These are phyloP conservation scores for Rhinogobius similis DNA, from an alignment of 2,113 vertebrate species.

Conservation along the genomic window DNA sequence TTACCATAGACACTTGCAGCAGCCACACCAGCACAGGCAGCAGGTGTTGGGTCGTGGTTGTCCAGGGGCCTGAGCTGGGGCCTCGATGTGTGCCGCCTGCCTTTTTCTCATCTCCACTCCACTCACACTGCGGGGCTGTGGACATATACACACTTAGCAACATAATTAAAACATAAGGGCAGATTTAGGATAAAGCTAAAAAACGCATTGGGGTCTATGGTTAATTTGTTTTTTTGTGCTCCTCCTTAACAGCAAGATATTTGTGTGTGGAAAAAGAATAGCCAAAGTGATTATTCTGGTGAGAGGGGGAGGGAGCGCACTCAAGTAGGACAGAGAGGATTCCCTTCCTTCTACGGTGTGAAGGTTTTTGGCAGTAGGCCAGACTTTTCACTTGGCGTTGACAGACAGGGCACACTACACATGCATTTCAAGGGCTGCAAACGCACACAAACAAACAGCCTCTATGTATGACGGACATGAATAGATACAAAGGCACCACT, in stretches of 20 bases:
- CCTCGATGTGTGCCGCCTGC: constrained; percentile 82
- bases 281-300: not conserved
- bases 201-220: not conserved
- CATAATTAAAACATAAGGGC: too few species aligned
- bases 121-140: constrained; percentile 76
- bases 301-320: constrained; percentile 7
- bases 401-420: constrained; percentile 33
- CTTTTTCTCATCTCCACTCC: constrained; percentile 84
- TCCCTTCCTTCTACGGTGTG: constrained; percentile 48
- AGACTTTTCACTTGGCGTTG: constrained; percentile 41
- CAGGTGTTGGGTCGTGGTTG: constrained; percentile 80
- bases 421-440: constrained; percentile 22
- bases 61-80: constrained; percentile 76
- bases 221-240: not conserved
- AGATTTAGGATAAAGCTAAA: too few species aligned
- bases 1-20: constrained; percentile 84
- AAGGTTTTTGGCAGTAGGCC: constrained; percentile 37
- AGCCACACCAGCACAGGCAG: constrained; percentile 83
- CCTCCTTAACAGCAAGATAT: not conserved
- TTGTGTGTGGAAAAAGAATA: not conserved
- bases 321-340: constrained; percentile 47
- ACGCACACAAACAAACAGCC: constrained; percentile 18
- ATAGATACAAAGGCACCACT: not conserved
- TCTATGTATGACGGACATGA: not conserved
- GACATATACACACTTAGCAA: not conserved